Percentiles rank a stretch among this genome's conserved stretches.
phyloP scores from a whole-genome alignment of 2,797 vertebrate genomes.

The Spinibarbus caldwelli region DNA sequence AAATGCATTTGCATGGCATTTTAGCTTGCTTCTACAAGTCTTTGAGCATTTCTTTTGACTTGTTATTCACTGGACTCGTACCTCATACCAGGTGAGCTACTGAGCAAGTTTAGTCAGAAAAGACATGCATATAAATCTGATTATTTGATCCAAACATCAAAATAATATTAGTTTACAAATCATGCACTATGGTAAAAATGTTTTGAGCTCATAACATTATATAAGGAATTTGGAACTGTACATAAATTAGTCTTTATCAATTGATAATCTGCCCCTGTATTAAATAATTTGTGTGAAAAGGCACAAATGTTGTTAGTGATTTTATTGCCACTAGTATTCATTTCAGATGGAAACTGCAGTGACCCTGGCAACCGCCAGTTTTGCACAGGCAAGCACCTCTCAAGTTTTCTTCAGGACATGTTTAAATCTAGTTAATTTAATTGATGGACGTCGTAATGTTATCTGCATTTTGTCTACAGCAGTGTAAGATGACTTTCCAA shows the following conservation, averaged over 20 bases:
- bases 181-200: background rate
- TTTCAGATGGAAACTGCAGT: background rate
- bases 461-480: slow-evolving; percentile 17
- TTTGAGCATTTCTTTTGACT: background rate
- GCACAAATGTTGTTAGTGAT: background rate
- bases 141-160: background rate
- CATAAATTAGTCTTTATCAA: background rate
- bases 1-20: background rate
- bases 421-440: background rate
- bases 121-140: background rate
- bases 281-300: background rate
- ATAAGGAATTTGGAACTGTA: background rate
- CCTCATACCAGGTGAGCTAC: background rate
- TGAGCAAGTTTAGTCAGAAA: background rate
- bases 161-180: background rate
- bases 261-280: too few relatives aligned
- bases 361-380: background rate
- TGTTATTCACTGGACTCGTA: background rate
- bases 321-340: background rate
- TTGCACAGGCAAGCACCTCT: background rate
- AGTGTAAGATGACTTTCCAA: background rate
- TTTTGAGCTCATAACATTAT: background rate
- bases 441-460: background rate
- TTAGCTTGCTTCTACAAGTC: background rate
- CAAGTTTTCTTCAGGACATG: background rate